phyloP scores from a whole-genome alignment of 2,888 invertebrate species.

The Eupeodes luniger region DNA sequence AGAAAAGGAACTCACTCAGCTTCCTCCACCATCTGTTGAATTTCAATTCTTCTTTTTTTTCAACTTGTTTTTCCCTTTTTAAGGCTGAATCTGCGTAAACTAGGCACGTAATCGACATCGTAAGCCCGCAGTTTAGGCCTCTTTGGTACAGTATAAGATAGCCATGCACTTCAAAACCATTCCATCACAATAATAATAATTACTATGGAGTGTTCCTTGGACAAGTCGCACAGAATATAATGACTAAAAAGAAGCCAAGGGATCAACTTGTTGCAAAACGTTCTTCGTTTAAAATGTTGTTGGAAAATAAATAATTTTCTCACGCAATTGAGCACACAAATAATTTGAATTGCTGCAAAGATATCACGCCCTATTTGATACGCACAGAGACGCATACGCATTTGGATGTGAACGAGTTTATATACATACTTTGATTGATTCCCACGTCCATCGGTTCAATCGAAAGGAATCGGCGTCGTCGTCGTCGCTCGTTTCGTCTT shows the following conservation, averaged over 20 bases:
- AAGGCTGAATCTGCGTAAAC: constrained; percentile 53
- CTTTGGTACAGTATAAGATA: not conserved
- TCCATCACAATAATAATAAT: constrained; percentile 45
- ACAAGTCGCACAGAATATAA: not conserved
- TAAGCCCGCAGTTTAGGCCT: constrained; percentile 7
- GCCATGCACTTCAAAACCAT: constrained; percentile 37
- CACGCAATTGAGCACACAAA: constrained; percentile 75
- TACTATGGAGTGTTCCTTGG: constrained; percentile 28
- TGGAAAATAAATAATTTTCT: constrained; percentile 59
- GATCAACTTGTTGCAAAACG: constrained; percentile 68
- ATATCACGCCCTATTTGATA: constrained; percentile 73
- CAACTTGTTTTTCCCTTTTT: constrained; percentile 21
- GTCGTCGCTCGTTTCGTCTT: no score
- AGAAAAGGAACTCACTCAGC: constrained; percentile 8
- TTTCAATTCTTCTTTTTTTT: not conserved
- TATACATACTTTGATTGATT: constrained; percentile 64
- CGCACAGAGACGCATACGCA: constrained; percentile 64
- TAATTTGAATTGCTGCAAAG: constrained; percentile 67
- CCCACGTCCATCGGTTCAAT: constrained; percentile 61
- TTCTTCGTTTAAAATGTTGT: constrained; percentile 32
- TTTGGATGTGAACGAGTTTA: constrained; percentile 40
- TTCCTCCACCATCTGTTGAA: constrained; percentile 68
- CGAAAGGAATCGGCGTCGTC: constrained; percentile 39
- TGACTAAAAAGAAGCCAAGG: not conserved
- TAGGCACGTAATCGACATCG: constrained; percentile 61